These are phyloP conservation scores for Portevinia maculata DNA, from an alignment of 2,888 invertebrate genomes.

Conservation along the genomic window DNA sequence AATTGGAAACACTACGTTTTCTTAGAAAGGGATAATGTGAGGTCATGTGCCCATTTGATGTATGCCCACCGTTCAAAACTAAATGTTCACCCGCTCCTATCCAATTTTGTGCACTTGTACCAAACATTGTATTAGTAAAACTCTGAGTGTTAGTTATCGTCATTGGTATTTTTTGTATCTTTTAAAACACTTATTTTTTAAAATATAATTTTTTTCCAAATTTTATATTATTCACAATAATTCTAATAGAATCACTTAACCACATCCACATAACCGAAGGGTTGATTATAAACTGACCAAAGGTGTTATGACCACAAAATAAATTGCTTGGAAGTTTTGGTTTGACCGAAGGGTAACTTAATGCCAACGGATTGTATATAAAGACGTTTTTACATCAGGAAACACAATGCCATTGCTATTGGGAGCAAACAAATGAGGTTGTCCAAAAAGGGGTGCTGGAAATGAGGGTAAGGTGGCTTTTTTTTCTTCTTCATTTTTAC, in stretches of 20 bases:
- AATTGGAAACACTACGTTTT: slow-evolving; percentile 80
- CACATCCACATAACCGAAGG: slow-evolving; percentile 77
- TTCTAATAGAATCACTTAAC: slow-evolving; percentile 21
- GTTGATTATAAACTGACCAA: slow-evolving; percentile 81
- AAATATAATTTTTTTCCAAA: slow-evolving; percentile 40
- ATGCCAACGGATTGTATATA: slow-evolving; percentile 75
- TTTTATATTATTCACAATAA: slow-evolving; percentile 9
- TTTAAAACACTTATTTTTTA: slow-evolving; percentile 27
- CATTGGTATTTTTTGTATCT: slow-evolving; percentile 28
- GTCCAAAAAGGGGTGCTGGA: slow-evolving; percentile 41
- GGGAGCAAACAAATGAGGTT: slow-evolving; percentile 70
- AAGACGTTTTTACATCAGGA: slow-evolving; percentile 66
- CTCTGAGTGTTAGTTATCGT: slow-evolving; percentile 39
- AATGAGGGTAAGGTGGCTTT: slow-evolving; percentile 67
- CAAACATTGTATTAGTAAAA: slow-evolving; percentile 78
- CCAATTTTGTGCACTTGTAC: slow-evolving; percentile 81
- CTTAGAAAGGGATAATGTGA: slow-evolving; percentile 76
- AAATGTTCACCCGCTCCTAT: slow-evolving; percentile 76
- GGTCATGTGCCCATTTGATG: slow-evolving; percentile 42
- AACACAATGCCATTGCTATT: slow-evolving; percentile 74
- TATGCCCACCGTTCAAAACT: slow-evolving; percentile 35
- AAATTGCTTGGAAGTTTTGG: slow-evolving; percentile 54
- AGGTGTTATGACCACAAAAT: slow-evolving; percentile 69
- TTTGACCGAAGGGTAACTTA: slow-evolving; percentile 60
- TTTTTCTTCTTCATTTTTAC: slow-evolving; percentile 34